phyloP scores from a whole-genome alignment of 1,140 invertebrate species.

The Procambarus virginalis region DNA sequence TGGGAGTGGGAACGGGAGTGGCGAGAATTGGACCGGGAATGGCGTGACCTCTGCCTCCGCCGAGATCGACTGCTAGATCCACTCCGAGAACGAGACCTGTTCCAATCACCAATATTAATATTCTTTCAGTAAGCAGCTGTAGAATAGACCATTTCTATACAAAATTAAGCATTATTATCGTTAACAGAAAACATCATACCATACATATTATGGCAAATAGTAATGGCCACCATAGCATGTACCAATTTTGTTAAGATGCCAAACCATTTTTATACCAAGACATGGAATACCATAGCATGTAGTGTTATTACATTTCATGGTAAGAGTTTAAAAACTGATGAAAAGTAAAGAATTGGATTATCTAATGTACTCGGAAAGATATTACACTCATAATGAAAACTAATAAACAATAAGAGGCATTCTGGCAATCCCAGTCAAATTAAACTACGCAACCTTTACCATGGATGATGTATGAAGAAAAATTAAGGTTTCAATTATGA shows the following conservation, averaged over 20 bases:
- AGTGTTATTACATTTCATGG: too few relatives aligned
- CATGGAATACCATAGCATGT: too few relatives aligned
- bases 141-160: neutral
- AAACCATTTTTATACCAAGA: too few relatives aligned
- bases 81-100: conserved; percentile 70
- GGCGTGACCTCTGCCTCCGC: conserved; percentile 72
- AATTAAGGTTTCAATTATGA: neutral
- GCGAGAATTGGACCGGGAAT: conserved; percentile 73
- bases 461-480: neutral
- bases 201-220: too few relatives aligned
- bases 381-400: neutral
- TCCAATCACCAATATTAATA: neutral
- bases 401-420: neutral
- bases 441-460: neutral
- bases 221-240: too few relatives aligned
- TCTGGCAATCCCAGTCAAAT: neutral
- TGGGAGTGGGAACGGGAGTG: conserved; percentile 72
- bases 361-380: too few relatives aligned
- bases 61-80: conserved; percentile 64
- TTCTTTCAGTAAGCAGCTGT: neutral
- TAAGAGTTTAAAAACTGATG: too few relatives aligned
- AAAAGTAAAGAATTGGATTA: too few relatives aligned
- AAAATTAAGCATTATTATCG: too few relatives aligned
- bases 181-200: too few relatives aligned
- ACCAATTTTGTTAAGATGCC: too few relatives aligned